A percentile compares a stretch with the other conserved stretches of the same genome.
phyloP scores from a whole-genome alignment of 2,113 vertebrate genomes.

The Gallinago media region DNA sequence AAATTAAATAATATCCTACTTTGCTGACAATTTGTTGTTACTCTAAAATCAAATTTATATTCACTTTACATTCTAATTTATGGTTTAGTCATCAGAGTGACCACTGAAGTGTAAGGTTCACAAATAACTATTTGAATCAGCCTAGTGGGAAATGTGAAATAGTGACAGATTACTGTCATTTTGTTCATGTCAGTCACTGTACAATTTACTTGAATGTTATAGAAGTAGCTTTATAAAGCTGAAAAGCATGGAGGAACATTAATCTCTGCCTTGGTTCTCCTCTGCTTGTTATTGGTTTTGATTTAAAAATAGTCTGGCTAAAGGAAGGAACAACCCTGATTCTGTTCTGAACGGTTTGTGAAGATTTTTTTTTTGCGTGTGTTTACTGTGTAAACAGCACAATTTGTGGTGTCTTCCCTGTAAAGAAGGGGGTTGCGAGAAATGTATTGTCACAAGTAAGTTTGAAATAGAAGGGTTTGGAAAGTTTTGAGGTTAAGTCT shows the following conservation, averaged over 20 bases:
- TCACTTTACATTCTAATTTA: slow-evolving; percentile 70
- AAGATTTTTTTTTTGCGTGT: neutral
- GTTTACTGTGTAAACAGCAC: neutral
- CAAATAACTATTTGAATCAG: slow-evolving; percentile 48
- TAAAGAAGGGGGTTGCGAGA: neutral
- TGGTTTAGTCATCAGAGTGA: slow-evolving; percentile 73
- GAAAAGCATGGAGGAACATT: slow-evolving; percentile 14
- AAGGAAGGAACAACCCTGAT: neutral
- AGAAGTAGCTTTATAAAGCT: neutral
- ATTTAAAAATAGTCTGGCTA: neutral
- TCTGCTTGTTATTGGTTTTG: neutral
- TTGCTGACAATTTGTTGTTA: slow-evolving; percentile 51
- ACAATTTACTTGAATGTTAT: neutral
- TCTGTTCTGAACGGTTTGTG: neutral
- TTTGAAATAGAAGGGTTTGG: neutral
- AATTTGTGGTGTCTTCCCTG: neutral
- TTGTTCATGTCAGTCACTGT: slow-evolving; percentile 36
- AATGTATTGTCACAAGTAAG: neutral
- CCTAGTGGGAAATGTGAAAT: slow-evolving; percentile 33
- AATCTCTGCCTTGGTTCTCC: neutral
- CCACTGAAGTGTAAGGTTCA: slow-evolving; percentile 53
- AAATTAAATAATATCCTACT: slow-evolving; percentile 61
- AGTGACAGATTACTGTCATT: slow-evolving; percentile 56
- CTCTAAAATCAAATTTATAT: slow-evolving; percentile 60
- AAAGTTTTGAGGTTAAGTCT: neutral